phyloP scores from a whole-genome alignment of 1,140 invertebrate species.

The Cherax destructor region DNA sequence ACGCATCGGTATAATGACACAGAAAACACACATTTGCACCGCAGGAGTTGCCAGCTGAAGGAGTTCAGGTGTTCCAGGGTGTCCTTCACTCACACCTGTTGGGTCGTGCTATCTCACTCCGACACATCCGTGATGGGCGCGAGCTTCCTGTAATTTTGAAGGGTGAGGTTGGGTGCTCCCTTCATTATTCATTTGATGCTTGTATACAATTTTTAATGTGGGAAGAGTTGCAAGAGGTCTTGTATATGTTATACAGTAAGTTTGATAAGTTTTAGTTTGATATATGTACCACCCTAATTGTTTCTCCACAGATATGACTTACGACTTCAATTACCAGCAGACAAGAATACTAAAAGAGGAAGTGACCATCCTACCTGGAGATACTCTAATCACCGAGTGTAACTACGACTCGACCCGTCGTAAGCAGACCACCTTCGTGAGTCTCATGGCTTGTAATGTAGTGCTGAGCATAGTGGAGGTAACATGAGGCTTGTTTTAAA shows the following conservation, averaged over 20 bases:
- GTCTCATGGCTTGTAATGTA: neutral
- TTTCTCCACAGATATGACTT: neutral
- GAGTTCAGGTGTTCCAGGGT: constrained; percentile 88
- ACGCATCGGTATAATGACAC: too few species aligned
- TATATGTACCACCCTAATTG: too few species aligned
- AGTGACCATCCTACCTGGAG: neutral
- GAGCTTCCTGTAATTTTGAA: constrained; percentile 85
- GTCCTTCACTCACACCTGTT: constrained; percentile 87
- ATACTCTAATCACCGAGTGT: neutral
- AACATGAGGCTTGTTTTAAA: too few species aligned
- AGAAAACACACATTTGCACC: too few species aligned
- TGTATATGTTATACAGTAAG: too few species aligned
- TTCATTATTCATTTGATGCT: neutral
- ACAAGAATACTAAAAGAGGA: neutral
- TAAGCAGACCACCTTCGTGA: neutral
- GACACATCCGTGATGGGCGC: constrained; percentile 83
- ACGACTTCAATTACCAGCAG: neutral
- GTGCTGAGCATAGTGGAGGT: too few species aligned
- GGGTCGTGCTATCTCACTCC: constrained; percentile 84
- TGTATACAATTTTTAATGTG: too few species aligned
- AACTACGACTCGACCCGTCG: neutral
- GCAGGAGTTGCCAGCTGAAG: constrained; percentile 81
- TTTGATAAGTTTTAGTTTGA: too few species aligned
- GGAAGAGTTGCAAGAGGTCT: too few species aligned
- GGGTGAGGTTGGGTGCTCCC: constrained; percentile 75